A percentile compares a stretch with the other conserved stretches of the same genome.
These are phyloP conservation scores for Dendrophyllia cribrosa DNA, from an alignment of 64 coral and sea anemone species.

Conservation along the genomic window DNA sequence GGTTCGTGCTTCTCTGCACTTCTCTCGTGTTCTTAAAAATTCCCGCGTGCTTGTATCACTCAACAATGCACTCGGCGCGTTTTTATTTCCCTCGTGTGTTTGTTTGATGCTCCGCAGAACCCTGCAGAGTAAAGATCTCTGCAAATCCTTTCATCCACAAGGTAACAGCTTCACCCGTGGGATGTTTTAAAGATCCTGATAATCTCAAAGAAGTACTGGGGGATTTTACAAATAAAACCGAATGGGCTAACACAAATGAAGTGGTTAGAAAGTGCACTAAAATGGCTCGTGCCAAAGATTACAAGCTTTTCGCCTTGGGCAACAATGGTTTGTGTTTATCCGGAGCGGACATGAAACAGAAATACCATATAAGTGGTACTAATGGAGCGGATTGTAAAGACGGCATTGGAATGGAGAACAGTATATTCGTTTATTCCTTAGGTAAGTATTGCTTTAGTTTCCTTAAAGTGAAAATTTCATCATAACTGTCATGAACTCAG, in stretches of 20 bases:
- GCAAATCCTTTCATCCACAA: too few species aligned
- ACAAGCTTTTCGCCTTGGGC: constrained; percentile 49
- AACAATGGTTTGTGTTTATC: constrained; percentile 44
- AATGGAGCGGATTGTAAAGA: not conserved
- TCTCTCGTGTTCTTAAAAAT: too few species aligned
- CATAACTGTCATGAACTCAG: too few species aligned
- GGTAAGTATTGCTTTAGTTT: not conserved
- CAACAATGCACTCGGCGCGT: too few species aligned
- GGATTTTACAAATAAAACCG: constrained; percentile 10
- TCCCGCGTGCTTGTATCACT: too few species aligned
- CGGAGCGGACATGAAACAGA: not conserved
- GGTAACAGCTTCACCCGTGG: constrained; percentile 3
- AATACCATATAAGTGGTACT: not conserved
- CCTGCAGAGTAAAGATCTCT: too few species aligned
- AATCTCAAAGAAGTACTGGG: constrained; percentile 33
- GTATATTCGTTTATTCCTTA: constrained; percentile 31
- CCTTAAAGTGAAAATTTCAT: too few species aligned
- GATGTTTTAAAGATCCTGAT: constrained; percentile 22
- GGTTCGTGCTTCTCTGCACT: too few species aligned
- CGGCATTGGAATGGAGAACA: constrained; percentile 20
- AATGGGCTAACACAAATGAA: constrained; percentile 23
- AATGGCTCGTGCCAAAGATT: not conserved
- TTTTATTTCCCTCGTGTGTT: too few species aligned
- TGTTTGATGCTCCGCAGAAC: too few species aligned
- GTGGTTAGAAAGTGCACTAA: constrained; percentile 25